Evolutionary conservation across 2,797 vertebrate genomes (phyloP).

Genomic region (Coregonus suidteri): DNA sequence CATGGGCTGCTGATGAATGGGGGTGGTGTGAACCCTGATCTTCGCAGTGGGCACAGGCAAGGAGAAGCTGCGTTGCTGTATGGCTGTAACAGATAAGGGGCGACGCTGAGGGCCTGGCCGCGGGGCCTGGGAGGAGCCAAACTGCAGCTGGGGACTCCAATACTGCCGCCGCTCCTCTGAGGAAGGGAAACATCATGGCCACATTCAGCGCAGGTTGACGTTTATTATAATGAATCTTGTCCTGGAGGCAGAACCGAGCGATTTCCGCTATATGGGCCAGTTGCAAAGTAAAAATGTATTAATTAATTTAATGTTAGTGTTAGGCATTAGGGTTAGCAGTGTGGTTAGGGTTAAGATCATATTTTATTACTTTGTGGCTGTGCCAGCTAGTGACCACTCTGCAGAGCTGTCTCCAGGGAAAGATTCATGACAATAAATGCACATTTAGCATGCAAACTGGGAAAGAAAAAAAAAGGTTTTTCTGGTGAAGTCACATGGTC

Average conservation of each 20-base stretch:
- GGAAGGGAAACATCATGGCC: background rate
- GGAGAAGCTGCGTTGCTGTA: constrained; percentile 32
- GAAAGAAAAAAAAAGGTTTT: background rate
- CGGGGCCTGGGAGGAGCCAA: constrained; percentile 42
- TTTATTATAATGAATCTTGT: background rate
- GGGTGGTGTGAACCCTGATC: constrained; percentile 12
- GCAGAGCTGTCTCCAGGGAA: no score
- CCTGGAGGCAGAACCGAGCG: background rate
- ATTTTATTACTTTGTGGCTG: background rate
- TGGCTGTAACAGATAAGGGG: constrained; percentile 10
- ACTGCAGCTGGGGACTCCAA: constrained; percentile 48
- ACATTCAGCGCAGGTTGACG: no score
- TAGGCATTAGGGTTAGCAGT: no score
- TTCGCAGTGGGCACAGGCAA: constrained; percentile 11
- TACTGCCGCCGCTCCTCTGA: constrained; percentile 29
- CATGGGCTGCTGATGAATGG: constrained; percentile 42
- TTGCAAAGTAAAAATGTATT: no score
- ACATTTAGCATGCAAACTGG: background rate
- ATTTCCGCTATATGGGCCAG: background rate
- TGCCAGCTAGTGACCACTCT: no score
- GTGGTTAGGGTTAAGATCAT: background rate
- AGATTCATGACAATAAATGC: no score
- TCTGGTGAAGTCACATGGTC: background rate
- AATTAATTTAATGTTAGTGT: no score
- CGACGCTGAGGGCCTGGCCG: constrained; percentile 22